Conservation (phyloP, 2,888 invertebrate genomes). For the Neocrepidodera transversa region DNA sequence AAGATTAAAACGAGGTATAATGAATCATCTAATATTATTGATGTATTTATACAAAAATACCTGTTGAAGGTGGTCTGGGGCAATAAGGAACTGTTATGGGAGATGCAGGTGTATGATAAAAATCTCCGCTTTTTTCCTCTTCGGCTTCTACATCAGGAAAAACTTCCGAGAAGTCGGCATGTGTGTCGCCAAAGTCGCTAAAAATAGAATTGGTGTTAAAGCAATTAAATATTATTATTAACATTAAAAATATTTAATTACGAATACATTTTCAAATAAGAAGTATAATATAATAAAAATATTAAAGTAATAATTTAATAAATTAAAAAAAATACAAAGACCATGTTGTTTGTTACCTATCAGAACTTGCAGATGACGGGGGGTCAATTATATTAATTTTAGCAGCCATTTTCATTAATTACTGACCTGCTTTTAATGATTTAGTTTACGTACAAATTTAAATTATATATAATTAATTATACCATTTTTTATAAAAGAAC, state of each 20-base stretch:
- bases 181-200: slow-evolving; percentile 66
- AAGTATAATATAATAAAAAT: slow-evolving; percentile 13
- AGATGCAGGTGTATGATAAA: slow-evolving; percentile 72
- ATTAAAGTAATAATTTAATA: slow-evolving; percentile 14
- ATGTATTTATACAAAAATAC: too few species aligned
- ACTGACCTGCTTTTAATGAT: too few species aligned
- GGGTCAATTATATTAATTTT: slow-evolving; percentile 75
- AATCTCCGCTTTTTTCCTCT: slow-evolving; percentile 58
- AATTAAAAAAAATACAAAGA: slow-evolving; percentile 4
- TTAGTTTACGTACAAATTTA: too few species aligned
- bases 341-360: slow-evolving; percentile 77
- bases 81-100: slow-evolving; percentile 79
- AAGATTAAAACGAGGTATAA: too few species aligned
- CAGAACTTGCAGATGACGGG: slow-evolving; percentile 90
- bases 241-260: neutral
- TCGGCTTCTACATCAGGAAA: slow-evolving; percentile 59
- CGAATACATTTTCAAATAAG: too few species aligned
- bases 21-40: too few species aligned
- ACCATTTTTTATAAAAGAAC: too few species aligned
- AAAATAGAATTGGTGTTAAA: slow-evolving; percentile 28
- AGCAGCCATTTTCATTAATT: slow-evolving; percentile 61
- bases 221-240: neutral
- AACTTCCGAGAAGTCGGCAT: slow-evolving; percentile 72
- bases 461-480: too few species aligned
- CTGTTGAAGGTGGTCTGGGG: slow-evolving; percentile 77